Percentiles rank a stretch among this genome's conserved stretches.
phyloP scores from a whole-genome alignment of 2,888 invertebrate species.

The Scelioninae gen. 1 region DNA sequence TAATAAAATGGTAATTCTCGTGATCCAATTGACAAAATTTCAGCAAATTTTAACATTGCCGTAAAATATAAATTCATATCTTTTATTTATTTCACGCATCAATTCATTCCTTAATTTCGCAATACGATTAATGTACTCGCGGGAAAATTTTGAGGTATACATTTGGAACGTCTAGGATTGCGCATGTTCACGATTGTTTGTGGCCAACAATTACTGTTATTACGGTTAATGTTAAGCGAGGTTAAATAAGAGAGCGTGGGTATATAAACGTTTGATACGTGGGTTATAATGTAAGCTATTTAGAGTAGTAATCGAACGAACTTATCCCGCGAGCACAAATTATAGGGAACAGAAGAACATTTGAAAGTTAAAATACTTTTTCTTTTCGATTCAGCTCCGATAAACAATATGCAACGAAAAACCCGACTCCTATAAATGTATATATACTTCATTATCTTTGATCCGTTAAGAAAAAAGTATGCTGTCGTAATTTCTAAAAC shows the following conservation, averaged over 20 bases:
- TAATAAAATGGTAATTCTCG: no score
- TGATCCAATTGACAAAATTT: no score
- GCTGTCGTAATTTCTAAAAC: conserved; percentile 12
- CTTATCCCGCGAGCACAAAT: no score
- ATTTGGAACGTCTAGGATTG: conserved; percentile 40
- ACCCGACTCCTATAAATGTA: not conserved
- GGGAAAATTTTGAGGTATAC: conserved; percentile 23
- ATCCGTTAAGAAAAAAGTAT: not conserved
- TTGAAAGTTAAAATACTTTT: conserved; percentile 42
- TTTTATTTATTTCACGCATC: no score
- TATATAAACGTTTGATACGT: conserved; percentile 55
- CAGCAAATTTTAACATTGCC: no score
- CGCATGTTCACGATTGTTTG: conserved; percentile 53
- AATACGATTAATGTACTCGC: conserved; percentile 23
- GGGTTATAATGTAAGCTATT: conserved; percentile 35
- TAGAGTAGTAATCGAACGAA: no score
- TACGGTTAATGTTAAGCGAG: conserved; percentile 59
- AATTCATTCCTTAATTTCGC: conserved; percentile 12
- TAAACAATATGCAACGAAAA: conserved; percentile 8
- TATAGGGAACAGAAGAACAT: no score
- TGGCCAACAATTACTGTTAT: conserved; percentile 55
- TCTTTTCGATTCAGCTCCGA: conserved; percentile 13
- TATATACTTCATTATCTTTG: conserved; percentile 1
- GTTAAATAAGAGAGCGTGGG: conserved; percentile 67
- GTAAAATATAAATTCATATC: no score